A percentile compares a stretch with the other conserved stretches of the same genome.
Conservation (phyloP, 2,113 vertebrate genomes). For the Leptodactylus fuscus region DNA sequence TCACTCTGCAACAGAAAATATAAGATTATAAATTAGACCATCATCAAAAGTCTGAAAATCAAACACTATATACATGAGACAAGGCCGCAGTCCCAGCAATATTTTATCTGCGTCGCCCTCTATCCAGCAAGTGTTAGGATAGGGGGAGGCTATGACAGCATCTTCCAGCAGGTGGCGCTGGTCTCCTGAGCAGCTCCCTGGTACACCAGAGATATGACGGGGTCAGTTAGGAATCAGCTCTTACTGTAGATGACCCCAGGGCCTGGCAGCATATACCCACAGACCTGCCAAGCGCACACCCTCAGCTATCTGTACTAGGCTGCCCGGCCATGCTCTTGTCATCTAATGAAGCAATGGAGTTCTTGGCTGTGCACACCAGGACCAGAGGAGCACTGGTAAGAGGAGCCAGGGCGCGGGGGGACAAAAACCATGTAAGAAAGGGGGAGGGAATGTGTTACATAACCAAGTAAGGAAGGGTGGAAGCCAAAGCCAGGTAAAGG, state of each 20-base stretch:
- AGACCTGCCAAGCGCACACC: background rate
- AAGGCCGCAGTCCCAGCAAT: too few relatives aligned
- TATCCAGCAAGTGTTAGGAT: background rate
- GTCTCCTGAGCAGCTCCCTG: background rate
- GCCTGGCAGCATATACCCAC: background rate
- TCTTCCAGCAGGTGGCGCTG: slow-evolving; percentile 22
- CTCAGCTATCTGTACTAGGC: background rate
- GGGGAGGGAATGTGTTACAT: too few relatives aligned
- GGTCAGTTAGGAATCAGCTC: background rate
- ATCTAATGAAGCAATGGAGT: background rate
- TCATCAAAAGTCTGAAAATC: background rate
- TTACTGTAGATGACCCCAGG: background rate
- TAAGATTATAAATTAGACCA: background rate
- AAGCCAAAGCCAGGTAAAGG: too few relatives aligned
- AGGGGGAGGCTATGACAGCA: background rate
- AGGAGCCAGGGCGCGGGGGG: too few relatives aligned
- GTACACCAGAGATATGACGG: background rate
- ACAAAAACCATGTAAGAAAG: too few relatives aligned
- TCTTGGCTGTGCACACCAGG: background rate
- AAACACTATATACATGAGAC: too few relatives aligned
- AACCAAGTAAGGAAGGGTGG: too few relatives aligned
- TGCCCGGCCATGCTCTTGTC: background rate
- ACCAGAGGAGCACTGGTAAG: background rate
- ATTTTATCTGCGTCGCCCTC: too few relatives aligned
- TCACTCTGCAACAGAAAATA: slow-evolving; percentile 80